A percentile compares a stretch with the other conserved stretches of the same genome.
phyloP scores from a whole-genome alignment of 2,113 vertebrate genomes.

The Macaca fascicularis region T2T-MFA8v1.1 NC_088395.1:148983001-148983500 shows the following conservation, averaged over 20 bases:
- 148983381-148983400: neutral
- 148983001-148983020: neutral
- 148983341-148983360: neutral
- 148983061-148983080: neutral
- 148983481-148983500: neutral
- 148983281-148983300: neutral
- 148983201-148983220: neutral
- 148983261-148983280: neutral
- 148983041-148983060: constrained; percentile 2
- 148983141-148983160: neutral
- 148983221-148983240: neutral
- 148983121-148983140: neutral
- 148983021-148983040: neutral
- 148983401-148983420: neutral
- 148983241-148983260: neutral
- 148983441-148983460: neutral
- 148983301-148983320: neutral
- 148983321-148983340: neutral
- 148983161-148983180: neutral
- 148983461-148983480: neutral
- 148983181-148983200: neutral
- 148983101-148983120: neutral
- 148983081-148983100: constrained; percentile 4
- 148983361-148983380: neutral
- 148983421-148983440: neutral